Evolutionary conservation across 2,797 vertebrate genomes (phyloP), one percentile per base, ranked within the genome.

Genomic region (Crypturellus tataupa): DNA sequence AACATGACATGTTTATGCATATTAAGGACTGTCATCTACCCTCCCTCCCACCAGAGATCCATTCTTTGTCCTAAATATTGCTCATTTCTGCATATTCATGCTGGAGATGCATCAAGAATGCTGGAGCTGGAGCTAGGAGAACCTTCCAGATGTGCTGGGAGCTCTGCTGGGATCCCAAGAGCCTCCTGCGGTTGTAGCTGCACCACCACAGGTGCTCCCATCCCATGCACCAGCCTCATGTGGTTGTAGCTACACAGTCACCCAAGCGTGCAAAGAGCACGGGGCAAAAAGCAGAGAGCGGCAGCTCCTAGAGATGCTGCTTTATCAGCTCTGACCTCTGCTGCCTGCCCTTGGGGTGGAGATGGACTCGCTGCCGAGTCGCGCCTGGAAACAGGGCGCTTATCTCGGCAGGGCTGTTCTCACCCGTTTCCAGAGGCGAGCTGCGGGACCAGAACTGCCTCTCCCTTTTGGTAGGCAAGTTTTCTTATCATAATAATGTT

Each of bases 331-430:
- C 62, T 85, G 82, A 94, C 94, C 83, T 95, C 72, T 64, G 40
- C 68, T 76, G 72, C 72, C 76, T 59, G 46, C 33, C 80, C 55
- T 3, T 11, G 56, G 33, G 80, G 78, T 51, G 71, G 67, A 76
- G 80, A 5, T n/a, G 69, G 73, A 65, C 70, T 33, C 40, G 82
- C 76, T 80, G 82, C 77, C 53, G 73, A 91, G 82, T 87, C 49
- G 4, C 69, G 55, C 23, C 76, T 82, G 80, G 72, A 91, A 95
- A 95, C 72, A 95, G 80, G 73, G 60, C 80, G 40, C 33, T 93
- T 94, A 95, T 90, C 91, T 94, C 87, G 46, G 87, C 71, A 64
- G 75, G 68, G 58, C 77, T 68, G 67, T 78, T 89, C 90, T 80
- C 87, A 29, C 77, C 85, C 76, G 33, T 46, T 25, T n/a, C 76